phyloP scores from a whole-genome alignment of 2,113 vertebrate genomes.

The Agapornis roseicollis region DNA sequence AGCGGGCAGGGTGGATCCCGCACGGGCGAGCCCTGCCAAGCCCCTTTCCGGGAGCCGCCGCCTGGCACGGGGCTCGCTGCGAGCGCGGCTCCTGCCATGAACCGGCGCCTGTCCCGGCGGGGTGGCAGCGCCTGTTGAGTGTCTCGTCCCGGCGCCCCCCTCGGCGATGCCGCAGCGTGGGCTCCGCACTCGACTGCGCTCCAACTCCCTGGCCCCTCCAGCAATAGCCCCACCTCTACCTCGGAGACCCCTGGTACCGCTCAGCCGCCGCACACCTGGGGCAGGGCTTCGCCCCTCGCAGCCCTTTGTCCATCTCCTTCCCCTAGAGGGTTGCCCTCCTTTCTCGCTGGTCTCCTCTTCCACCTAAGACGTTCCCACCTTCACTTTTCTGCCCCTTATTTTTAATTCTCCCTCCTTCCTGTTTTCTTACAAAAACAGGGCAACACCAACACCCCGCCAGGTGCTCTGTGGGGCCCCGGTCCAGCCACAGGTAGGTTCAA shows the following conservation, averaged over 20 bases:
- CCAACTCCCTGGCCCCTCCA: not conserved
- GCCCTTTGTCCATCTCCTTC: not conserved
- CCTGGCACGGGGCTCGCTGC: not conserved
- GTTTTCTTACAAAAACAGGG: not conserved
- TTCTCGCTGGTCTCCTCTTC: not conserved
- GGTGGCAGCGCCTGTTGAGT: slow-evolving; percentile 18
- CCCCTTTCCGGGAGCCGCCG: not conserved
- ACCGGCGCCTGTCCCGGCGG: not conserved
- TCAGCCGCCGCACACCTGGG: not conserved
- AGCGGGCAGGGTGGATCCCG: slow-evolving; percentile 43
- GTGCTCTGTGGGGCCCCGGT: not conserved
- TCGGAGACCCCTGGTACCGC: not conserved
- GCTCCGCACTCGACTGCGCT: not conserved
- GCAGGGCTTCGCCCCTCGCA: not conserved
- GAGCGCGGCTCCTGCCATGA: not conserved
- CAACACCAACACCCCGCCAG: not conserved
- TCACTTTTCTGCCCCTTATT: not conserved
- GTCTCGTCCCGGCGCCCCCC: not conserved
- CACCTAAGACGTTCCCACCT: not conserved
- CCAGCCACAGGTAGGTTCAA: not conserved
- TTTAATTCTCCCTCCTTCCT: accelerated
- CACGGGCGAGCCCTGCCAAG: not conserved
- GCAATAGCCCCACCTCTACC: not conserved
- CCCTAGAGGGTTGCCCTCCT: not conserved
- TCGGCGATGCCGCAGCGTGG: not conserved